phyloP scores from a whole-genome alignment of 2,113 vertebrate species.

The Brachypodius melanocephalos region DNA sequence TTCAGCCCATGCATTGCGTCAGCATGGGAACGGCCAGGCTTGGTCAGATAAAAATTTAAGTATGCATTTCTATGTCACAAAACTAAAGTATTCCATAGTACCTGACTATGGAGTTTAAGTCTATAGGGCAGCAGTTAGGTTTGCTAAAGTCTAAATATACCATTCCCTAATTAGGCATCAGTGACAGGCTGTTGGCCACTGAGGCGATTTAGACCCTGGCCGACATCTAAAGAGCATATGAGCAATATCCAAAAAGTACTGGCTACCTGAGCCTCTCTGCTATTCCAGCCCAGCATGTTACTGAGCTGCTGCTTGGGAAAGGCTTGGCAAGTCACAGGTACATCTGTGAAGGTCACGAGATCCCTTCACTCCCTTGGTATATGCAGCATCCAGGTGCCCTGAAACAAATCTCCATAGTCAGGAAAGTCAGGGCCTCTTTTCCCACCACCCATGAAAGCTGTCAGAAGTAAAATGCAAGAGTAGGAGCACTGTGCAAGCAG shows the following conservation, averaged over 20 bases:
- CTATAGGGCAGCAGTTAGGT: background rate
- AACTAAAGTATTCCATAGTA: background rate
- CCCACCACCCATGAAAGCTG: background rate
- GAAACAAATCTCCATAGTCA: background rate
- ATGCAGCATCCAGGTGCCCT: background rate
- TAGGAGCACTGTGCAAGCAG: background rate
- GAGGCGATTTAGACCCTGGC: background rate
- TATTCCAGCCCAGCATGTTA: background rate
- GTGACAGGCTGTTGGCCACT: background rate
- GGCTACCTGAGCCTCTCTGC: background rate
- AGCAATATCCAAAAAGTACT: background rate
- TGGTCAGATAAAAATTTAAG: background rate
- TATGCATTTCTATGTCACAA: background rate
- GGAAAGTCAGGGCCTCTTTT: background rate
- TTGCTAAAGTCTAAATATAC: background rate
- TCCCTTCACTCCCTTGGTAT: background rate
- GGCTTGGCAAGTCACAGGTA: background rate
- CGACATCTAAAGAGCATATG: background rate
- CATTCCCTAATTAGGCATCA: background rate
- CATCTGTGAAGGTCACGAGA: background rate
- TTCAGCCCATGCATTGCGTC: background rate
- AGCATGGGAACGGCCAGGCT: background rate
- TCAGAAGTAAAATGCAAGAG: background rate
- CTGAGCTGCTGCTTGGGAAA: background rate
- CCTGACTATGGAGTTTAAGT: background rate